Percentiles rank a stretch among this genome's conserved stretches.
Conservation (phyloP, 1,140 invertebrate genomes). For the Megalopta genalis region DNA sequence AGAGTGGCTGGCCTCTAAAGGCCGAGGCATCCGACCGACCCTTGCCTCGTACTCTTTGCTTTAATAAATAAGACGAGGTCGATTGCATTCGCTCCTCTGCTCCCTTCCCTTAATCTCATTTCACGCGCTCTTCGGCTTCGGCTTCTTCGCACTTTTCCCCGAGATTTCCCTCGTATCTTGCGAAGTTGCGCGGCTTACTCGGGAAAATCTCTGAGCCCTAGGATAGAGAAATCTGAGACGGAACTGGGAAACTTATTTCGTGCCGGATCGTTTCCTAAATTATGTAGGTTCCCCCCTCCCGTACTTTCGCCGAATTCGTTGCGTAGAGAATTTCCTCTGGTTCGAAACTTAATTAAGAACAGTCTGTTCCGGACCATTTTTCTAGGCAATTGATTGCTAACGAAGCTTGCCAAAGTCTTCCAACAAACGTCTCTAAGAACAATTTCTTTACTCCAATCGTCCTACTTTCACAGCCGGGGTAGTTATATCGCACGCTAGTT, state of each 20-base stretch:
- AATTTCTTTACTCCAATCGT: too few relatives aligned
- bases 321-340: background rate
- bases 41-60: slow-evolving; percentile 41
- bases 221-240: too few relatives aligned
- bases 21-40: slow-evolving; percentile 44
- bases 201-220: background rate
- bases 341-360: too few relatives aligned
- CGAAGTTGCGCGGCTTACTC: background rate
- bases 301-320: background rate
- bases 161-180: background rate
- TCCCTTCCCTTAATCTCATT: slow-evolving; percentile 24
- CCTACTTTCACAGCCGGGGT: too few relatives aligned
- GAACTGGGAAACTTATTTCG: too few relatives aligned
- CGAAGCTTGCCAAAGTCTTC: too few relatives aligned
- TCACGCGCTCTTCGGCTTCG: background rate
- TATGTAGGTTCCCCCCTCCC: too few relatives aligned
- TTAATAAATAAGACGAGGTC: slow-evolving; percentile 55
- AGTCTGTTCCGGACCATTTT: too few relatives aligned
- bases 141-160: background rate
- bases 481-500: too few relatives aligned
- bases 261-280: too few relatives aligned
- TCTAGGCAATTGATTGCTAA: too few relatives aligned
- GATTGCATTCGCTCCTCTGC: slow-evolving; percentile 24
- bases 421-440: too few relatives aligned
- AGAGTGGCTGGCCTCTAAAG: slow-evolving; percentile 58